These are phyloP conservation scores for Echinometra lucunter DNA, from an alignment of 53 echinoderm and acorn worm species.

Conservation along the genomic window DNA sequence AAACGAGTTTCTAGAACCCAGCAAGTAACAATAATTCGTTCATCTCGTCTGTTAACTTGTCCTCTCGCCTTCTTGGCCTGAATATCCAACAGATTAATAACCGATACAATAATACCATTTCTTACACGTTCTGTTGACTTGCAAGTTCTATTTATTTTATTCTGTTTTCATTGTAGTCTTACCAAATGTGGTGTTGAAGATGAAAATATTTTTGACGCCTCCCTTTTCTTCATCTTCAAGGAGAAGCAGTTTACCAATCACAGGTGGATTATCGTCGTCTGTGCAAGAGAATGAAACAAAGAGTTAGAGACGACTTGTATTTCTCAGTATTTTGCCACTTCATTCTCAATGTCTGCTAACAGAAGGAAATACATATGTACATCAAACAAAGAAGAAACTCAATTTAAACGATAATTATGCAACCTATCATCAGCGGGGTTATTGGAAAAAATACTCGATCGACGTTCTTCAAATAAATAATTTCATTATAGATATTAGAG, in stretches of 20 bases:
- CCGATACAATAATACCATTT: not conserved
- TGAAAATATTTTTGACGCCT: slow-evolving; percentile 76
- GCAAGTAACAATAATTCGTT: too few species aligned
- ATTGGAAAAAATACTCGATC: not conserved
- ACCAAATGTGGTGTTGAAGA: slow-evolving; percentile 89
- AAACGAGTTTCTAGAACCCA: too few species aligned
- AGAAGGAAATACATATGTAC: not conserved
- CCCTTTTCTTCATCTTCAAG: slow-evolving; percentile 80
- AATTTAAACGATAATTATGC: not conserved
- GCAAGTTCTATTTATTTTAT: too few species aligned
- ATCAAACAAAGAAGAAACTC: not conserved
- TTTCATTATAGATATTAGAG: too few species aligned
- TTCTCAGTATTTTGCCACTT: too few species aligned
- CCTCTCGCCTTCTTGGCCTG: too few species aligned
- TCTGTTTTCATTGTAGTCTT: not conserved
- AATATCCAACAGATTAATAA: not conserved
- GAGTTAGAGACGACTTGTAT: too few species aligned
- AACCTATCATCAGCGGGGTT: not conserved
- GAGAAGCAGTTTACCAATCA: slow-evolving; percentile 74
- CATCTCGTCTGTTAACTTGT: too few species aligned
- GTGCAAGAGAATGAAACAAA: slow-evolving; percentile 1
- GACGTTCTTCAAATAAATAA: too few species aligned
- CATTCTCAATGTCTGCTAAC: too few species aligned
- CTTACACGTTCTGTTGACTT: not conserved
- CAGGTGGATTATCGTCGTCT: slow-evolving; percentile 83